These are phyloP conservation scores for Esox niger DNA, from an alignment of 2,113 vertebrate genomes.

Conservation along the genomic window DNA sequence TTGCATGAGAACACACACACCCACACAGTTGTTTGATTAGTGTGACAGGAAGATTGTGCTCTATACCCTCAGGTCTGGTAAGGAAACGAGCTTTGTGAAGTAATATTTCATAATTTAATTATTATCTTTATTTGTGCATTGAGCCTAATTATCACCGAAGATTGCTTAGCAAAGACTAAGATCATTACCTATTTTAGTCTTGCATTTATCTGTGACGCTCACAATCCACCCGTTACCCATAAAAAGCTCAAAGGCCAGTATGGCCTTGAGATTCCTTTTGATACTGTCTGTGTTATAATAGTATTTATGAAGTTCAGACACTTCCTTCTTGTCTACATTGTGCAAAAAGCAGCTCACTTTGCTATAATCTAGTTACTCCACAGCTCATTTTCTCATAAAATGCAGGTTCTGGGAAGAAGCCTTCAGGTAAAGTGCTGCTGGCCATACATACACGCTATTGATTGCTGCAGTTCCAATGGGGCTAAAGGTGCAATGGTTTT, in stretches of 20 bases:
- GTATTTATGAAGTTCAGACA: neutral
- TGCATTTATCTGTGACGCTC: conserved; percentile 45
- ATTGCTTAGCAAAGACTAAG: conserved; percentile 57
- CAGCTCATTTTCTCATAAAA: conserved; percentile 19
- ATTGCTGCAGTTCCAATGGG: conserved; percentile 41
- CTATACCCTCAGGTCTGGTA: conserved; percentile 33
- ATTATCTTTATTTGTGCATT: conserved; percentile 21
- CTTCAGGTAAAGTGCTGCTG: conserved; percentile 38
- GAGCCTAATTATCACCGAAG: conserved; percentile 36
- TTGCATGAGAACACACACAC: neutral
- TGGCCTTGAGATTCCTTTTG: conserved; percentile 1
- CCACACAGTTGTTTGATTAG: conserved; percentile 22
- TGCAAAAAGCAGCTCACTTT: conserved; percentile 1
- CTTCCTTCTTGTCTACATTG: neutral
- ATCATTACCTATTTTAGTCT: conserved; percentile 30
- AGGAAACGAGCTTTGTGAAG: too few species aligned
- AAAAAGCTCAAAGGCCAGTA: conserved; percentile 19
- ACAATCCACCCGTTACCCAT: conserved; percentile 30
- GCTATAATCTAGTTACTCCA: neutral
- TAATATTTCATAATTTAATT: conserved; percentile 36
- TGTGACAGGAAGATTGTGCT: conserved; percentile 17
- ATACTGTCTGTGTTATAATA: conserved; percentile 26
- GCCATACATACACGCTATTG: conserved; percentile 50
- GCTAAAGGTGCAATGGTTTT: conserved; percentile 44
- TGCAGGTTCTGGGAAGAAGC: conserved; percentile 25